Evolutionary conservation across 2,797 vertebrate species (phyloP), one percentile per base, ranked within the genome.

Genomic region (Loriculus beryllinus): DNA sequence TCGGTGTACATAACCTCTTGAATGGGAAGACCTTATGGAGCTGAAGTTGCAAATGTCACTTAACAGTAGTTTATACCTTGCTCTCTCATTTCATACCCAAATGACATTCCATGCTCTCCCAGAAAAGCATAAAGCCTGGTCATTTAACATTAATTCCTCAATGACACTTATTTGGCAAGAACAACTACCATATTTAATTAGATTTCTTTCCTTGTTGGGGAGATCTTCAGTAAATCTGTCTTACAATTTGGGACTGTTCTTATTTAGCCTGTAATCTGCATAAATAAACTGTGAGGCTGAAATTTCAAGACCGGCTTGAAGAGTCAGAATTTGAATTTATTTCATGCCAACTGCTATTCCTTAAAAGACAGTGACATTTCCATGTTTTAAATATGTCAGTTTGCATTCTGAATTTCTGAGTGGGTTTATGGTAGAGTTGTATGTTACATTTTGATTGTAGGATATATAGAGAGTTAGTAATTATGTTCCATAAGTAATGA

Each of bases 41-140:
- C n/a, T 72, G 40, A 75, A 54, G 20, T 65, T 86, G 33, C 42
- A 94, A 94, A 88, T 94, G 63, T 76, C 63, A 79, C 33, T 86
- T 83, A 83, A 84, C 40, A 80, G 51, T 43, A 84, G 14, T 95
- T 95, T 79, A 56, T 72, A 86, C 16, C 19, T 92, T 91, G 21
- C 51, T 92, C 39, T 54, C 54, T 56, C 43, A 60, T 76, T 47
- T 82, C 37, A 42, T 65, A 59, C 17, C 17, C 39, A 93, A 70
- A 91, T 71, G 69, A 4, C 37, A 43, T 69, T 79, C 35, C 10
- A 12, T 35, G 37, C n/a, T 88, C 15, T 72, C 33, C 29, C 33
- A 87, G 52, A 70, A 92, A 76, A 86, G 23, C 33, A 33, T 43
- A 3, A 8, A 91, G n/a, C 29, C 29, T 70, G 23, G 10, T 70